Evolutionary conservation across 2,797 vertebrate genomes (phyloP), one percentile per base, ranked within the genome.

Genomic region (Glyptemys insculpta): DNA sequence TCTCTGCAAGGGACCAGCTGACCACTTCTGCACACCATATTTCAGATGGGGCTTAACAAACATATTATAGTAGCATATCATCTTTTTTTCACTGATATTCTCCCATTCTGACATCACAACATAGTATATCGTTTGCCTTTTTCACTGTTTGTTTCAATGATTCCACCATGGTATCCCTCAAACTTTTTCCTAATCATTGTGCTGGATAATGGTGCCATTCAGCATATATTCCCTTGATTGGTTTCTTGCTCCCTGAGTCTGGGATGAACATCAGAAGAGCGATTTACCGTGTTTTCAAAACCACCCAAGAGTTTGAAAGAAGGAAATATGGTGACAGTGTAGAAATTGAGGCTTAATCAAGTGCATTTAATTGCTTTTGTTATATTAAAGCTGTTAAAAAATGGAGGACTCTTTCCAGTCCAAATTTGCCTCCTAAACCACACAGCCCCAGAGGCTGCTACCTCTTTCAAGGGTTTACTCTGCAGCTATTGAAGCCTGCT

Each of bases 281-380:
- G 37, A 74, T 86, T 11, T 88, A 23, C 62, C 85, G 34, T 59
- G 31, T 93, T 95, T 95, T 59, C 59, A 87, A 94, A 95, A 78
- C 54, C 47, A 83, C 54, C 27, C 50, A 81, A 81, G 93, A 56
- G 31, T 50, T 85, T 88, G 56, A 86, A 34, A 84, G 74, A 88
- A 85, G 14, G 80, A 31, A 57, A 3, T 76, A 86, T 83, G 53
- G 41, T 86, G 72, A 34, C 14, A 85, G 49, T 52, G n/a, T 44
- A 88, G 34, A 86, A 83, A 53, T n/a, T 50, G 53, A 87, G 29
- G 8, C 0, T 31, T 10, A 16, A 59, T 54, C 14, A 84, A 65
- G 1, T 50, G 4, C 41, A 79, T 59, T 78, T 89, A 0, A 50
- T 54, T 29, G 5, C 16, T 23, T 41, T 54, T 31, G 23, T 56